phyloP scores from a whole-genome alignment of 1,140 invertebrate species.

The Pomacea maculata region DNA sequence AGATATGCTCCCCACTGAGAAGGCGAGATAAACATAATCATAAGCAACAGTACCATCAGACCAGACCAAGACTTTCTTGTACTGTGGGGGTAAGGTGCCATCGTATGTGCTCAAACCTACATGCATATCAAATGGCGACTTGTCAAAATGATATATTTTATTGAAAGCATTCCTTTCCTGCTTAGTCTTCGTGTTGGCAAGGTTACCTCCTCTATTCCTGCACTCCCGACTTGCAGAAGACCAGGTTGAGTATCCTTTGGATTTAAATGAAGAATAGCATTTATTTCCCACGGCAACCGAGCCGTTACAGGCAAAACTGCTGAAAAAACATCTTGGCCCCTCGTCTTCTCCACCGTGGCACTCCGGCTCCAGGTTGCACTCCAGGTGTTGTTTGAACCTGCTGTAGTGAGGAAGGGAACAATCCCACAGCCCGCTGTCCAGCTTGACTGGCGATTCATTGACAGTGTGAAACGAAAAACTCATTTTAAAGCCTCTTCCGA shows the following conservation, averaged over 20 bases:
- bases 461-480: not conserved
- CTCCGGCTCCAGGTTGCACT: not conserved
- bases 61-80: no score
- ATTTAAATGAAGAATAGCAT: not conserved
- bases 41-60: no score
- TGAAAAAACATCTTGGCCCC: conserved; percentile 11
- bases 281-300: not conserved
- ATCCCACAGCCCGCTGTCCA: not conserved
- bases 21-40: no score
- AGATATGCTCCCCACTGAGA: no score
- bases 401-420: not conserved
- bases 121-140: not conserved
- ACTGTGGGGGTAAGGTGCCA: no score
- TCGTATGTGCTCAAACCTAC: not conserved
- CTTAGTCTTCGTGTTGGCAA: not conserved
- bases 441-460: not conserved
- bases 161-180: not conserved
- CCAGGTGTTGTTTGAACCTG: not conserved
- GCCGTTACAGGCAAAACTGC: not conserved
- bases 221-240: not conserved
- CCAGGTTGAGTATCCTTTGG: not conserved
- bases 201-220: not conserved
- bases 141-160: not conserved
- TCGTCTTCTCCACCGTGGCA: conserved; percentile 11
- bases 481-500: not conserved